A percentile compares a stretch with the other conserved stretches of the same genome.
Conservation (phyloP, 2,888 invertebrate genomes). For the Catonia carolina region DNA sequence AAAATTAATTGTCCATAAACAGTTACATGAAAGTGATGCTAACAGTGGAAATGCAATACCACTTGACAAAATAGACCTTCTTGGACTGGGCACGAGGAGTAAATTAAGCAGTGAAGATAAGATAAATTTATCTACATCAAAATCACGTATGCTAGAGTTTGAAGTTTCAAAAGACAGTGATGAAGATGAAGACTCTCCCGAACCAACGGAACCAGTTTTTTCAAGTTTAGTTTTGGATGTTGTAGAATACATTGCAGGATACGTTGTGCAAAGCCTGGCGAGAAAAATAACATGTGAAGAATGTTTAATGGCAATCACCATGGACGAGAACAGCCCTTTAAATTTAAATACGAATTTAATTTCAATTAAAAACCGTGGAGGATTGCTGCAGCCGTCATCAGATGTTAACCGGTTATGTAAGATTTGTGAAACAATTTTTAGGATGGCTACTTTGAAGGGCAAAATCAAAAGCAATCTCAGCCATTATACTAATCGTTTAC, state of each 20-base stretch:
- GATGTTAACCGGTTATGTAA: too few species aligned
- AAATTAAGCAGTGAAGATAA: conserved; percentile 14
- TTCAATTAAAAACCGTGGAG: too few species aligned
- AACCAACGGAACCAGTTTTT: not conserved
- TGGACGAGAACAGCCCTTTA: conserved; percentile 19
- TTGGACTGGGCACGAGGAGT: not conserved
- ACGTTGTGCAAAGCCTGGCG: conserved; percentile 5
- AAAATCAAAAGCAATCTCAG: not conserved
- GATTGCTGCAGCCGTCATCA: too few species aligned
- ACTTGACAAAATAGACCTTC: conserved; percentile 18
- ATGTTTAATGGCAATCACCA: conserved; percentile 13
- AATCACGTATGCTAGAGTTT: conserved; percentile 4
- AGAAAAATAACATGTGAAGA: conserved; percentile 12
- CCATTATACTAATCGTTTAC: not conserved
- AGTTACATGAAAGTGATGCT: too few species aligned
- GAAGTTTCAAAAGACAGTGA: not conserved
- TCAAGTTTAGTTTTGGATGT: not conserved
- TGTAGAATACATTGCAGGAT: conserved; percentile 20
- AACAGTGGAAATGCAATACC: conserved; percentile 18
- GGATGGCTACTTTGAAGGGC: not conserved
- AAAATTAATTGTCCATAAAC: conserved; percentile 16
- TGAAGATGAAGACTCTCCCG: not conserved
- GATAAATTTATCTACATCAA: conserved; percentile 13
- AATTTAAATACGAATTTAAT: too few species aligned
- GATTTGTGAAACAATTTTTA: not conserved